Percentiles rank a stretch among this genome's conserved stretches.
phyloP scores from a whole-genome alignment of 2,888 invertebrate species.

The Coelopa pilipes region DNA sequence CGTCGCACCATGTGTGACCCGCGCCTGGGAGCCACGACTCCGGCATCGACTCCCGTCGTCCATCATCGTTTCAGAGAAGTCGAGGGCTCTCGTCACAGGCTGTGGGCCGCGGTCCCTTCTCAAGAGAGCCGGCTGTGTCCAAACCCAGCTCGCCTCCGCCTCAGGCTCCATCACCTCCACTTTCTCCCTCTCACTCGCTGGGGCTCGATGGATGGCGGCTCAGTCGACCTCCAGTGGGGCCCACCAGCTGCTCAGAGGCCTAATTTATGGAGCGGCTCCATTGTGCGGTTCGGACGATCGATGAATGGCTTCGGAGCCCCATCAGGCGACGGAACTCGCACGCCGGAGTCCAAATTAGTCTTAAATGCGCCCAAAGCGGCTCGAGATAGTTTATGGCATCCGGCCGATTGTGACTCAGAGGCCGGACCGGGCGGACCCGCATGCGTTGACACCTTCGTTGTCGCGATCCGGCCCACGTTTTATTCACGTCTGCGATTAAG shows the following conservation, averaged over 20 bases:
- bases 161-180: background rate
- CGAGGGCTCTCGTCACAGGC: background rate
- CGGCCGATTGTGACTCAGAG: background rate
- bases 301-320: background rate
- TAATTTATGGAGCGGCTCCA: no score
- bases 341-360: background rate
- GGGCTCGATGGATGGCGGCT: background rate
- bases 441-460: no score
- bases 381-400: conserved; percentile 5
- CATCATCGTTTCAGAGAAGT: background rate
- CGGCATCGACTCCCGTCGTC: background rate
- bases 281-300: no score
- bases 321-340: background rate
- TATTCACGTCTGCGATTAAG: no score
- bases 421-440: no score
- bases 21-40: background rate
- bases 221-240: no score
- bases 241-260: no score
- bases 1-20: background rate
- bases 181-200: background rate
- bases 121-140: background rate
- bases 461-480: no score
- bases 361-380: background rate
- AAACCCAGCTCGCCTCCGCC: background rate
- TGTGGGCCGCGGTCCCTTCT: background rate